Base-by-base conservation (phyloP, 2,113 vertebrate species). In the Gobius niger region DNA sequence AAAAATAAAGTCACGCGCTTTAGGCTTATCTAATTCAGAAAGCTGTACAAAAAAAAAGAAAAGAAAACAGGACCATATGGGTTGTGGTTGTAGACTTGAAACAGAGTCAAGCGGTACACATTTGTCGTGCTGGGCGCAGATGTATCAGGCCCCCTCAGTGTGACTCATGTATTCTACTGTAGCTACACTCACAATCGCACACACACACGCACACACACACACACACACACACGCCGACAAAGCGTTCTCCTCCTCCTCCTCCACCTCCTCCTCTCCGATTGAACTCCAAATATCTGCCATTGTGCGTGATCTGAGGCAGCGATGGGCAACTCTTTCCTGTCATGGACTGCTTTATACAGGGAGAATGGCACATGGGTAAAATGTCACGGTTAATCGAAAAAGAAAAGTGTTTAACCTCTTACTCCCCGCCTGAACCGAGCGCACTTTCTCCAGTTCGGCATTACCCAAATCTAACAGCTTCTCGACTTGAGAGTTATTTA, bases 101-200 rank as follows among this genome's bases (percentile, higher is more conserved):
- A 84, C 70, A 81, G 71, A 87, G 74, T 87, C 83, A 76, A 89
- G 88, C 65, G 73, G 67, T 80, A 76, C 75, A 70, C 82, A 62
- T 84, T 90, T 81, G 82, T 91, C 82, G 72, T 87, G 83, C 88
- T 87, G 88, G 75, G 87, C 81, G 52, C 90, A 91, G 89, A 92
- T 90, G 90, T 85, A 79, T 75, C 67, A 81, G 73, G 89, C 87
- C 84, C 85, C 81, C 87, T 83, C 87, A 75, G 83, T 75, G 87
- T 91, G 90, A 92, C 80, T 89, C 89, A 91, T 77, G 78, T 83
- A 84, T 79, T 80, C 78, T 80, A 34, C 24, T 34, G 24, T 34
- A 34, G 24, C 24, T 34, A 84, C 70, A 61, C 67, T 72, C 81
- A 72, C 78, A 34, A 57, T 62, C 67, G 9, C 62, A 47, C 69